Base-by-base conservation (phyloP, 1,140 invertebrate species). In the Sarcophaga peregrina region DNA sequence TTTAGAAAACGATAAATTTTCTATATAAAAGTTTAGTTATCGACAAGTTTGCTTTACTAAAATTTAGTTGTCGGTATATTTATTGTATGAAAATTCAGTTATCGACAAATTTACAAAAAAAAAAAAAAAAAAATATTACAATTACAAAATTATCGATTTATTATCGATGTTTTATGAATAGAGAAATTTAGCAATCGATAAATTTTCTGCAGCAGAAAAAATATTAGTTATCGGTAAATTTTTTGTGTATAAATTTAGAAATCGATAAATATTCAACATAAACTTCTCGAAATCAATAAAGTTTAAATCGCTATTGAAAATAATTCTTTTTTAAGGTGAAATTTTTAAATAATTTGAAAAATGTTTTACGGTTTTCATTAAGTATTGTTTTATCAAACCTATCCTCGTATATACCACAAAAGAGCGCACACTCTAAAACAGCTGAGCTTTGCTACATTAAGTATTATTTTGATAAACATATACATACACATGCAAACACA, bases 391-490 rank as follows among this genome's bases (percentile, higher is more conserved):
- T 37, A 37, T 37, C 7, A 3, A n/a, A 9, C 8, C 6, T 25
- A 25, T 20, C 62, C 62, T 68, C n/a, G 62, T 68, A 7, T 20
- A 37, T 37, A 37, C 25, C 25, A 37, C 15, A 48, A 76, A 76
- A 48, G 46, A 50, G 54, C 78, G 54, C 37, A 72, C 54, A 52
- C 54, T 52, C 80, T n/a, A 68, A 81, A 81, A 62, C 80, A 81
- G 80, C 80, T 81, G 80, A 81, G 80, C 80, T 68, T 68, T 68
- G 75, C 47, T 52, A 50, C 47, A 52, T 78, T 52, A 13, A n/a
- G 9, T 78, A 15, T 45, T 74, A 52, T 78, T 78, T 52, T 25
- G 10, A n/a, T 81, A 81, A 81, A 81, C 8, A 81, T 15, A 81
- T 17, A 81, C 80, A 37, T 17, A 81, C 50, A 45, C 5, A 17